Evolutionary conservation across 2,888 invertebrate genomes (phyloP), one percentile per base, ranked within the genome.

Genomic region (Amiota mariae): DNA sequence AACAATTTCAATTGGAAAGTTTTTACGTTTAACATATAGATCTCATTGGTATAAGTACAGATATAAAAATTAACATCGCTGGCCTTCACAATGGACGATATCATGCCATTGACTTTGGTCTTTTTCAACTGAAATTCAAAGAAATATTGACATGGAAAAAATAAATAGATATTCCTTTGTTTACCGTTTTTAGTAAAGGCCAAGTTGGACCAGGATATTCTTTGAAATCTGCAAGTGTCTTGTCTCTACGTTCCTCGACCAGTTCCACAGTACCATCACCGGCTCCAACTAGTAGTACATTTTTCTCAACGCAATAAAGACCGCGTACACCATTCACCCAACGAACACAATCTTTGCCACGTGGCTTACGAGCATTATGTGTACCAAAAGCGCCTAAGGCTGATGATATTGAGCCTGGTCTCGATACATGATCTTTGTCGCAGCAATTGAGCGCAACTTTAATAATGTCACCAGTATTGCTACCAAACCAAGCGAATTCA

Each of bases 231-330:
- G 75, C 75, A 4, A 81, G 71, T 2, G 81, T 81, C 6, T 86
- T 81, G 72, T 88, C 88, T 8, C 91, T 91, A 79, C 92, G 91
- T 82, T 93, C 92, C 80, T 93, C 92, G 1, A 95, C 92, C 24
- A 95, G 79, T 78, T 96, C 95, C 0, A 97, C 89, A 0, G 93
- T 93, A 0, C 98, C 98, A 89, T 96, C 94, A 0, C 98, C 98
- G 4, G 95, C 93, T 0, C 97, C 98, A 74, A 97, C 93, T 2
- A 97, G 89, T 24, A 96, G 82, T 75, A 92, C 91, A 0, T 93
- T 93, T 70, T 92, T 91, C 0, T 91, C 91, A 84, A 95, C 88
- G 71, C 94, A 91, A 18, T 93, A 85, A 13, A 95, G 91, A 0
- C 93, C 91, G 72, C 94, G 92, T 1, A 96, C 93, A 0, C 90